phyloP scores from a whole-genome alignment of 1,140 invertebrate species.

The Zophobas atratus region DNA sequence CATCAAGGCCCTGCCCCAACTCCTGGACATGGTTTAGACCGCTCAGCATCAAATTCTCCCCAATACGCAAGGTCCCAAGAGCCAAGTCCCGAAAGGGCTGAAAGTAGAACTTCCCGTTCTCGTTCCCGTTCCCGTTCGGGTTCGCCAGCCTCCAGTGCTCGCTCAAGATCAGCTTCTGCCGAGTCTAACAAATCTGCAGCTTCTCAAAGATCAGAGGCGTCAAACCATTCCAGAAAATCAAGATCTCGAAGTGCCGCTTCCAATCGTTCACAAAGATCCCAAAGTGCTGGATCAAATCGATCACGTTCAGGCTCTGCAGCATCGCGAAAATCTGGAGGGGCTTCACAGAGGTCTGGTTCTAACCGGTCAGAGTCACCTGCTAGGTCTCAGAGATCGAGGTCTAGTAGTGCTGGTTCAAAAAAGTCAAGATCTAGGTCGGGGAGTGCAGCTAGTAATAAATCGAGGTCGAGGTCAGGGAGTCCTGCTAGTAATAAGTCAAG shows the following conservation, averaged over 20 bases:
- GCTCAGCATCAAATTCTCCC: constrained; percentile 50
- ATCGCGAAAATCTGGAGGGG: constrained; percentile 41
- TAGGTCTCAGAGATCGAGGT: constrained; percentile 65
- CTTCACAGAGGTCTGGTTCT: constrained; percentile 49
- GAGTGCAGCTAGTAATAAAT: constrained; percentile 64
- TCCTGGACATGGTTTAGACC: constrained; percentile 48
- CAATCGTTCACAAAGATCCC: constrained; percentile 47
- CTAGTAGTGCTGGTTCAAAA: constrained; percentile 55
- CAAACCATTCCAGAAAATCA: constrained; percentile 46
- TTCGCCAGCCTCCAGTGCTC: constrained; percentile 21
- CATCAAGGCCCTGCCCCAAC: constrained; percentile 46
- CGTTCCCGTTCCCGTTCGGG: constrained; percentile 43
- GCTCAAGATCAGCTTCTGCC: constrained; percentile 41
- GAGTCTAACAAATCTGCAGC: constrained; percentile 52
- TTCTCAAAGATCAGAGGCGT: constrained; percentile 11
- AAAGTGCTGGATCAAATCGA: constrained; percentile 48
- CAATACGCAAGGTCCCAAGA: constrained; percentile 19
- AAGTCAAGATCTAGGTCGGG: constrained; percentile 57
- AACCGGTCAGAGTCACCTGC: constrained; percentile 58
- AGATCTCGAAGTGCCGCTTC: constrained; percentile 52
- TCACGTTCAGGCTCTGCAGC: constrained; percentile 52
- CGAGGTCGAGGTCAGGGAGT: constrained; percentile 56
- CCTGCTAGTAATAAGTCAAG: constrained; percentile 46
- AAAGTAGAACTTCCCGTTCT: constrained; percentile 38
- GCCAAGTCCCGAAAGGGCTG: constrained; percentile 12